A percentile compares a stretch with the other conserved stretches of the same genome.
These are phyloP conservation scores for Nomada ferruginata DNA, from an alignment of 2,888 invertebrate genomes.

Conservation along the genomic window DNA sequence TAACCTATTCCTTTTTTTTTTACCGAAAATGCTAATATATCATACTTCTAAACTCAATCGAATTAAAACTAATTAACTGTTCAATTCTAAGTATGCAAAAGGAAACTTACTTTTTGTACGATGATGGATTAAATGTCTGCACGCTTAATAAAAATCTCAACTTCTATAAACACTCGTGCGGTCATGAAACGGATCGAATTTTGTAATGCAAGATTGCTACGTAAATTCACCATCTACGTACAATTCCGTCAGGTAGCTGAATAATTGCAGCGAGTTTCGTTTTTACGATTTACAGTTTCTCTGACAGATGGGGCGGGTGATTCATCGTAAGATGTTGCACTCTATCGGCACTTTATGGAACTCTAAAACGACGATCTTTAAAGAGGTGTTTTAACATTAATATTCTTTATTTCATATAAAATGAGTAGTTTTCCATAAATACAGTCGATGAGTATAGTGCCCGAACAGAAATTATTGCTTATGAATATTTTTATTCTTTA, in stretches of 20 bases:
- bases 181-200: constrained; percentile 7
- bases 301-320: constrained; percentile 56
- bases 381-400: background rate
- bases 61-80: background rate
- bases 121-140: constrained; percentile 7
- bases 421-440: background rate
- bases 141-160: constrained; percentile 21
- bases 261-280: constrained; percentile 61
- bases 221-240: constrained; percentile 56
- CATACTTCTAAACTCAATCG: background rate
- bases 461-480: background rate
- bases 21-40: background rate
- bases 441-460: background rate
- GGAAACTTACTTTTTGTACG: constrained; percentile 38
- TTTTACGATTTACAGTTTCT: constrained; percentile 41
- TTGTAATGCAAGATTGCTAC: constrained; percentile 20
- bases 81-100: background rate
- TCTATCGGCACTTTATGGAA: constrained; percentile 3
- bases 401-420: background rate
- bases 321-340: background rate
- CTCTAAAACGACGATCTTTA: background rate
- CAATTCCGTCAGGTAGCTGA: constrained; percentile 48
- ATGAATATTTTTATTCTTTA: background rate
- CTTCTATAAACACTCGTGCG: constrained; percentile 17
- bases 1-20: constrained; percentile 5